Evolutionary conservation across 2,888 invertebrate species (phyloP), one percentile per base, ranked within the genome.

Genomic region (Cenopis cana): DNA sequence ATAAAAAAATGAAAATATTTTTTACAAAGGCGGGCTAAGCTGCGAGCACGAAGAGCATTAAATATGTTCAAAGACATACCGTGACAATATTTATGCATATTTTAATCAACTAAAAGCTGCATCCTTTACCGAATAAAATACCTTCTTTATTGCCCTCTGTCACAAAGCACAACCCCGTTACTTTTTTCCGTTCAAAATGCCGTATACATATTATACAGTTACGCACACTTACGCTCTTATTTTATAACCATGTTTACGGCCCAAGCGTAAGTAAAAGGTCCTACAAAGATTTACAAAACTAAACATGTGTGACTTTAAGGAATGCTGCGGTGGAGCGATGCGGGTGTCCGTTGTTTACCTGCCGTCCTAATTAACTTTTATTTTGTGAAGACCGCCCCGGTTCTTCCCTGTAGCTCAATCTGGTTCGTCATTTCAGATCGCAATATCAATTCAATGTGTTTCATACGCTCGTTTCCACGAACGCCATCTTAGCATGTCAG

Each of bases 261-360:
- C 24, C 10, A 38, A 33, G 11, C 24, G 52, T 11, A 3, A 20
- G n/a, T 52, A 17, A 29, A 62, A 62, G n/a, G 62, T 18, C 54
- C 10, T 64, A 64, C 38, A 54, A 62, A 20, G 20, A 10, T 52
- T n/a, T 20, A 14, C 20, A 29, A 36, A 8, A 14, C 14, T 52
- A 20, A n/a, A 5, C 52, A 20, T 10, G 14, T 36, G 6, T 64
- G 54, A 12, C 52, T n/a, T 64, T 64, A 6, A 10, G 14, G n/a
- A 64, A 54, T 1, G 9, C 52, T 14, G 11, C 10, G 14, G 54
- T 38, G 50, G 17, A 11, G 57, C 88, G 74, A 81, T 85, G 84
- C 85, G 86, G 88, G 89, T 86, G 89, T 87, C 84, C 85, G 77
- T 75, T 86, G 88, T 88, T 87, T 89, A 88, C 87, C 83, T 83